Conservation (phyloP, 1,140 invertebrate genomes). For the Drosophila ogumai region DNA sequence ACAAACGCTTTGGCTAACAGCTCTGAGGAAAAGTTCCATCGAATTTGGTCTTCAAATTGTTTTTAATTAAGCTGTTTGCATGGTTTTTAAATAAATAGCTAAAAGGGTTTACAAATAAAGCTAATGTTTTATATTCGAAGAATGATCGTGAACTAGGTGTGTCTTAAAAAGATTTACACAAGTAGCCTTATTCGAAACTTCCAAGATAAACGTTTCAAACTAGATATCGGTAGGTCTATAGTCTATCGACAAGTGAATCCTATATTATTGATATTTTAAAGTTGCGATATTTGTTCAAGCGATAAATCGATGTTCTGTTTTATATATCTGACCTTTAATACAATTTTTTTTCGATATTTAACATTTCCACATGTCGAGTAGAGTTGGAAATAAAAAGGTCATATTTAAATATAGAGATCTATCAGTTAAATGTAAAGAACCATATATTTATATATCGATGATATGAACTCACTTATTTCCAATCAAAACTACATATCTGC, state of each 20-base stretch:
- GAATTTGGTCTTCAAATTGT: not conserved
- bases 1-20: slow-evolving; percentile 1
- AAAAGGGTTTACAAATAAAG: too few species aligned
- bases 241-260: too few species aligned
- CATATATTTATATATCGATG: too few species aligned
- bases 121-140: not conserved
- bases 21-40: not conserved
- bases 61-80: not conserved
- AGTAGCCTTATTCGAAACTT: not conserved
- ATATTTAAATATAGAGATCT: too few species aligned
- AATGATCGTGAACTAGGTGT: not conserved
- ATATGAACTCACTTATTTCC: not conserved
- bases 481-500: not conserved
- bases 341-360: too few species aligned
- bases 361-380: too few species aligned
- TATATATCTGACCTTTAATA: too few species aligned
- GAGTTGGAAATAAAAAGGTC: too few species aligned
- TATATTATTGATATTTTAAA: not conserved
- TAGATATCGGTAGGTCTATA: too few species aligned
- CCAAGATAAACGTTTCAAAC: too few species aligned
- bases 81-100: not conserved
- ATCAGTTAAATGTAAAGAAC: too few species aligned
- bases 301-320: too few species aligned
- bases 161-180: not conserved
- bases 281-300: not conserved